phyloP scores from a whole-genome alignment of 2,113 vertebrate species.

The Heterocephalus glaber region DNA sequence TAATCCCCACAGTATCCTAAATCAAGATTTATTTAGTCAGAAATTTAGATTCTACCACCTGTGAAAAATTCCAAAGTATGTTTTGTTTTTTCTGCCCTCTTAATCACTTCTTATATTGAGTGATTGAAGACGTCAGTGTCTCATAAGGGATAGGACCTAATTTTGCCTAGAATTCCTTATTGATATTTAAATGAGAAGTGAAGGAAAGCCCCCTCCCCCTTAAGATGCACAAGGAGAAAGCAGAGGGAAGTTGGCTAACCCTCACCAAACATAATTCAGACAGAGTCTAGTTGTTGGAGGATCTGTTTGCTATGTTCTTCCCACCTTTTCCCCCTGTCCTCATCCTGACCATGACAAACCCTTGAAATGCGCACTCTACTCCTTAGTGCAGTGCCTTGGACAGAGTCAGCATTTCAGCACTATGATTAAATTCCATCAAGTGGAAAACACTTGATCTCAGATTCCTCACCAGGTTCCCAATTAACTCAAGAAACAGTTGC shows the following conservation, averaged over 20 bases:
- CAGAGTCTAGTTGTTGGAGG: background rate
- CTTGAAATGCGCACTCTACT: background rate
- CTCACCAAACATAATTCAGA: background rate
- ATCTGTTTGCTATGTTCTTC: background rate
- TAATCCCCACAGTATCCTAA: background rate
- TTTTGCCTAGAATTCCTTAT: background rate
- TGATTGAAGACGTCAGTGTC: background rate
- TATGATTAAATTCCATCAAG: background rate
- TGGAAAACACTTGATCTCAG: background rate
- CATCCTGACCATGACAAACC: too few species aligned
- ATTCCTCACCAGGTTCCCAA: background rate
- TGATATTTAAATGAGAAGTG: conserved; percentile 25
- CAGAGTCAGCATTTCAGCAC: background rate
- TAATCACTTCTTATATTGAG: background rate
- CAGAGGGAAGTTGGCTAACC: background rate
- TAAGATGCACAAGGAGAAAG: background rate
- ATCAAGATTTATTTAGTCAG: background rate
- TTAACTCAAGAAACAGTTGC: background rate
- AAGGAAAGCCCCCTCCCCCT: background rate
- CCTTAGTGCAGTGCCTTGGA: background rate
- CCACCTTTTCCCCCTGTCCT: background rate
- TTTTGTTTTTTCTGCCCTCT: background rate
- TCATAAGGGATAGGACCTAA: background rate
- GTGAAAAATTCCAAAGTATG: background rate
- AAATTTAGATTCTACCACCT: background rate